Percentiles rank a stretch among this genome's conserved stretches.
phyloP scores from a whole-genome alignment of 2,113 vertebrate species.

The Plotosus lineatus region DNA sequence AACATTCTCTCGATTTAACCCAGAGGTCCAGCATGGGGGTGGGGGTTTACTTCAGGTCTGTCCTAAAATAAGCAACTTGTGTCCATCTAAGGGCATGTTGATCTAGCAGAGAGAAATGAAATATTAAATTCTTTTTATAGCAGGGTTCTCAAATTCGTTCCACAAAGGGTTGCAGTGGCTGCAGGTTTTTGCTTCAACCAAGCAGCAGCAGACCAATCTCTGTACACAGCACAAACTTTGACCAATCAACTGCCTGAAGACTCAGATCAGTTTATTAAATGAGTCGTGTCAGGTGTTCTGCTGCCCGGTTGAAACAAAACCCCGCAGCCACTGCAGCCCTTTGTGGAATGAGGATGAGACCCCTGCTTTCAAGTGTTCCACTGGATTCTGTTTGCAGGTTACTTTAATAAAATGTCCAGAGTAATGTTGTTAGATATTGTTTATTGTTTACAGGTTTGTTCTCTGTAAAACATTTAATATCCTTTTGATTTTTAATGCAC shows the following conservation, averaged over 20 bases:
- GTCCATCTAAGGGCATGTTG: background rate
- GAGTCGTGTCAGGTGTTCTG: too few species aligned
- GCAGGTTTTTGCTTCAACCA: too few species aligned
- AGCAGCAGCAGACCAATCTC: too few species aligned
- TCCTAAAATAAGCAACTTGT: slow-evolving; percentile 56
- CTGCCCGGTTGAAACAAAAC: too few species aligned
- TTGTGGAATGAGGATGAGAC: too few species aligned
- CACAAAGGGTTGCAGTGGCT: too few species aligned
- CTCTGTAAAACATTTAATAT: slow-evolving; percentile 25
- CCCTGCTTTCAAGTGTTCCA: slow-evolving; percentile 12
- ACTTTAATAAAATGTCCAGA: background rate
- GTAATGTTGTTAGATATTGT: background rate
- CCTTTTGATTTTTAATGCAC: background rate
- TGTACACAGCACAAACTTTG: too few species aligned
- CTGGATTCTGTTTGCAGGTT: background rate
- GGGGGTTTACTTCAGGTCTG: slow-evolving; percentile 62
- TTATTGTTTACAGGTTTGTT: background rate
- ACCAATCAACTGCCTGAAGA: too few species aligned
- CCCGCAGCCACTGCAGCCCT: too few species aligned
- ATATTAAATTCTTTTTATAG: too few species aligned
- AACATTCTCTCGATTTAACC: slow-evolving; percentile 64
- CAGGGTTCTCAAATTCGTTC: too few species aligned
- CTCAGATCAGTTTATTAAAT: too few species aligned
- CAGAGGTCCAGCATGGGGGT: slow-evolving; percentile 57
- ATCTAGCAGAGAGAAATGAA: slow-evolving; percentile 48